Evolutionary conservation across 1,140 invertebrate genomes (phyloP), one percentile per base, ranked within the genome.

Genomic region (Forficula auricularia): DNA sequence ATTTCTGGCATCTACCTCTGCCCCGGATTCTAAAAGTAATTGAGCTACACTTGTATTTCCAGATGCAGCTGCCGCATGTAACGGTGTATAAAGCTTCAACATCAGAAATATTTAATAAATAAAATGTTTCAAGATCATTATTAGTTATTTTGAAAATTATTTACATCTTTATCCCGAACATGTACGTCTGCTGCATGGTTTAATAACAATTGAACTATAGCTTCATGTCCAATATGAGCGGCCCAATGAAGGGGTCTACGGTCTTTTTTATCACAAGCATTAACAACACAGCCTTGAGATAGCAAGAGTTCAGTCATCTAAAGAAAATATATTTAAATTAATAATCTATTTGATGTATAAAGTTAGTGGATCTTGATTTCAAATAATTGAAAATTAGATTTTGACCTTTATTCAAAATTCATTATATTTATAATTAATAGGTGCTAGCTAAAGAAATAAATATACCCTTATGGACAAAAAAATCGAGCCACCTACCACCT

Each of bases 191-290:
- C 72, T 13, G 62, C 63, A 47, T 67, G 55, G 14, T 65, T 57
- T 9, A 71, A 54, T 15, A 75, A 54, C 6, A 64, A 45, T 40
- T 57, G 53, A 0, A 73, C 57, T 12, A 75, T 61, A 19, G 63
- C 61, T 4, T 63, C 60, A 48, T 73, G 63, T 4, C 72, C 70
- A 59, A 69, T 68, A 45, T 62, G 66, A 3, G 67, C 64, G 15
- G 71, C 72, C 55, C 68, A 73, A 53, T 75, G 72, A 27, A 73
- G 57, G 8, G 72, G 64, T 20, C 66, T 56, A 9, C 70, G 51
- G 44, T 75, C 72, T 47, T 71, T 69, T 54, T 75, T 77, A 50
- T 78, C 74, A 53, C 67, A 69, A 2, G 71, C 69, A 55, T 78
- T 74, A 20, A 75, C 65, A 18, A 65, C 63, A 37, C 71, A 72